Base-by-base conservation (phyloP, 1,140 invertebrate genomes). In the Neoseiulus cucumeris region DNA sequence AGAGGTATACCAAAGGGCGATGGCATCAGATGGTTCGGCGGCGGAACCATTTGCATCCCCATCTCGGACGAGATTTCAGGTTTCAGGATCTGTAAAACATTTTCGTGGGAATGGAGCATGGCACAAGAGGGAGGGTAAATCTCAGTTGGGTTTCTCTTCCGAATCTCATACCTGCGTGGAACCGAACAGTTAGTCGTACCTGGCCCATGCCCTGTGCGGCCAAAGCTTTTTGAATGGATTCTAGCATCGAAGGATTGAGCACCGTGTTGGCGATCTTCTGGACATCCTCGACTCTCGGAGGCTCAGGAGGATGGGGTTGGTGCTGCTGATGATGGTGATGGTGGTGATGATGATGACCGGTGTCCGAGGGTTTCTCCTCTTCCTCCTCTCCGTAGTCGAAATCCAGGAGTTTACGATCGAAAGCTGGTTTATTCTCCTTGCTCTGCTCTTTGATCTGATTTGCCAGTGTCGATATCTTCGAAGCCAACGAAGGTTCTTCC, bases 351-450 rank as follows among this genome's bases (percentile, higher is more conserved):
- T 51, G 29, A 41, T 51, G 68, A 22, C 67, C 65, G 42, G 64
- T 30, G 44, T 69, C 71, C 39, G 72, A 66, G 68, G 22, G 69
- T 70, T 65, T 69, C 42, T 88, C 86, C 33, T 89, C 86, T 68
- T 87, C 85, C 72, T 86, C 85, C 69, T 87, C 85, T 0, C 83
- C 85, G 76, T 89, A 89, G 75, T 89, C 87, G 77, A 87, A 89
- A 72, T 89, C 87, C 25, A 90, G 74, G 1, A 89, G 72, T 74
- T 89, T 87, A 73, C 84, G 17, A 59, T 59, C 51, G 22, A 59
- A 59, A 25, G 22, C 51, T 59, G 51, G 51, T 9, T 59, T 59
- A 20, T 59, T 59, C 22, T 59, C 51, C 22, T 59, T 59, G 33
- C 51, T 59, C 33, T 59, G 51, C 51, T 59, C 51, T 9, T 59